Conservation (phyloP, 2,113 vertebrate species). For the Muntiacus reevesi region DNA sequence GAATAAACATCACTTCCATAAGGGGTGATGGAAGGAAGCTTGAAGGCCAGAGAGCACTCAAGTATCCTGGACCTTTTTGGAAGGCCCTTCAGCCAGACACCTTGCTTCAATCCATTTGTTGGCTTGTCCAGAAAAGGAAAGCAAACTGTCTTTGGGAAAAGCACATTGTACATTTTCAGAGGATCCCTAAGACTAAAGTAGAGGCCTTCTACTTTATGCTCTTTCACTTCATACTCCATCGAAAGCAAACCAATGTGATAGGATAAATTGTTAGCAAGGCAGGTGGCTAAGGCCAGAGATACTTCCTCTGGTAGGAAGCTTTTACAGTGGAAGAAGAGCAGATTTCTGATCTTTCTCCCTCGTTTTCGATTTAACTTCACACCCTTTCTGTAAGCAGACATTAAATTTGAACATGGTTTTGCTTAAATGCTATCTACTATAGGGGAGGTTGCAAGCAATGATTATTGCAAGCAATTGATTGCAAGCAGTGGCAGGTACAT, state of each 20-base stretch:
- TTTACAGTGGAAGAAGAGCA: not conserved
- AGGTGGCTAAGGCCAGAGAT: not conserved
- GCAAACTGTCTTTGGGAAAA: not conserved
- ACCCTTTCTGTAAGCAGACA: not conserved
- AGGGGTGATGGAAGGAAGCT: not conserved
- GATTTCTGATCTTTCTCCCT: not conserved
- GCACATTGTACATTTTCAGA: not conserved
- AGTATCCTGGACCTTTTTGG: not conserved
- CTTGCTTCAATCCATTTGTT: not conserved
- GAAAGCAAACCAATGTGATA: constrained; percentile 4
- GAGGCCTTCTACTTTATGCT: not conserved
- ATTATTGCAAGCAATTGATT: not conserved
- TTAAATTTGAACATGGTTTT: not conserved
- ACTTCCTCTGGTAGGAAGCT: not conserved
- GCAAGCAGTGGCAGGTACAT: not conserved
- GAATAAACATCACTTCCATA: not conserved
- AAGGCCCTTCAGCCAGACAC: not conserved
- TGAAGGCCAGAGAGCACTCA: not conserved
- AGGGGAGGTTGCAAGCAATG: not conserved
- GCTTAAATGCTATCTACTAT: not conserved
- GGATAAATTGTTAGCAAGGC: constrained; percentile 1
- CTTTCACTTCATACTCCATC: not conserved
- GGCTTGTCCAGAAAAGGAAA: not conserved
- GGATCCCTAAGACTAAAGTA: not conserved
- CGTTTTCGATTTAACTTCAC: not conserved